Evolutionary conservation across 2,797 vertebrate species (phyloP).

Genomic region (Scyliorhinus canicula): DNA sequence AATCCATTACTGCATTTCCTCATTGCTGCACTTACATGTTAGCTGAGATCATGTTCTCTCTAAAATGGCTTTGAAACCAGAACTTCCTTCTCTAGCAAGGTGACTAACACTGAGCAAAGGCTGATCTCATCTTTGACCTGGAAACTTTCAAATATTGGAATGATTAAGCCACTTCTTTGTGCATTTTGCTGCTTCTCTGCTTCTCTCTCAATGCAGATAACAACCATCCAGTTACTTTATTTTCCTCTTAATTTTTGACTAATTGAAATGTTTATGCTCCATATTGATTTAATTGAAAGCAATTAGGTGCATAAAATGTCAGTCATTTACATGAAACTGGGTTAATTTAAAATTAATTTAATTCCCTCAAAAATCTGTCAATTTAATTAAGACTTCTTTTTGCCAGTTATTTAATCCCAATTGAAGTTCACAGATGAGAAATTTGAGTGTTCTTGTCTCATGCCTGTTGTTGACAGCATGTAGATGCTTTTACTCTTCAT

Average conservation of each 20-base stretch:
- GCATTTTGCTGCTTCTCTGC: background rate
- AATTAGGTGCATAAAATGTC: conserved; percentile 1
- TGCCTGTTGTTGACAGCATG: background rate
- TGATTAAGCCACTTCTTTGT: background rate
- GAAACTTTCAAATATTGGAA: background rate
- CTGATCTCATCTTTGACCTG: background rate
- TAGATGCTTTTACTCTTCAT: background rate
- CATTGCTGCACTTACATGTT: background rate
- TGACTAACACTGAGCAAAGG: background rate
- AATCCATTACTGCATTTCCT: background rate
- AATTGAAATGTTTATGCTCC: background rate
- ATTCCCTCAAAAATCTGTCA: background rate
- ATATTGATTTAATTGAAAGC: background rate
- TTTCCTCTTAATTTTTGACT: background rate
- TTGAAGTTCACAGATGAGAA: background rate
- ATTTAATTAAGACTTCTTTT: background rate
- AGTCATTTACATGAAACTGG: background rate
- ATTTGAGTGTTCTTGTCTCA: background rate
- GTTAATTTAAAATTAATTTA: conserved; percentile 16
- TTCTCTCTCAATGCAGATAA: background rate
- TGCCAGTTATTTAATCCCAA: background rate
- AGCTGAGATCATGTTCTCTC: background rate
- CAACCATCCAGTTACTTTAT: background rate
- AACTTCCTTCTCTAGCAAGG: background rate
- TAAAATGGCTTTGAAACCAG: background rate